A percentile compares a stretch with the other conserved stretches of the same genome.
Evolutionary conservation across 2,888 invertebrate species (phyloP).

Genomic region (Tetheella fluctuosa): DNA sequence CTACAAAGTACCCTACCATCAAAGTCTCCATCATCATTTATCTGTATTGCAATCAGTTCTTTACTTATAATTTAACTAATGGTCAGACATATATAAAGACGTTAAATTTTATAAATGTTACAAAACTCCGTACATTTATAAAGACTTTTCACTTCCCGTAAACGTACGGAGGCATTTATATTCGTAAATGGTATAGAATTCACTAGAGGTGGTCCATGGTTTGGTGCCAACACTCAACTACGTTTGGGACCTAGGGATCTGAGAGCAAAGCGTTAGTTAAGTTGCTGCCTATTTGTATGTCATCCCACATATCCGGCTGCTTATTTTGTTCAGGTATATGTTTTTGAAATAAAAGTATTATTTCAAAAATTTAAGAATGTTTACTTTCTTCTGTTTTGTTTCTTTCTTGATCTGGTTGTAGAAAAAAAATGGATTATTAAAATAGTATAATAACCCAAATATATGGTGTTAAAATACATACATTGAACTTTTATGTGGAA

Average conservation of each 20-base stretch:
- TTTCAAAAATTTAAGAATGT: too few species aligned
- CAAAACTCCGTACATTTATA: too few species aligned
- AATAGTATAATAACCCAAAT: background rate
- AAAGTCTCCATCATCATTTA: too few species aligned
- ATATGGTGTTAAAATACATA: too few species aligned
- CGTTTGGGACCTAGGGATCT: conserved; percentile 11
- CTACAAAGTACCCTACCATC: too few species aligned
- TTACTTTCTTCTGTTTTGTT: too few species aligned
- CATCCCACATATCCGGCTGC: background rate
- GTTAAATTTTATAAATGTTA: too few species aligned
- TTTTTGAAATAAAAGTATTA: too few species aligned
- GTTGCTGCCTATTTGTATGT: background rate
- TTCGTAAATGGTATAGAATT: background rate
- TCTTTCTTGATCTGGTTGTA: background rate
- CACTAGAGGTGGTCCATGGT: background rate
- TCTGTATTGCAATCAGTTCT: too few species aligned
- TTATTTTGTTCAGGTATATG: background rate
- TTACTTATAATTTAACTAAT: too few species aligned
- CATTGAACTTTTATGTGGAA: too few species aligned
- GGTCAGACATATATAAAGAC: too few species aligned
- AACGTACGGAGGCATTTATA: background rate
- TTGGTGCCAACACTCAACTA: conserved; percentile 6
- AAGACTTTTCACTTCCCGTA: background rate
- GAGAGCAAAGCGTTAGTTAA: background rate
- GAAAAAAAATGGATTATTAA: background rate